These are phyloP conservation scores for Eucidaris tribuloides DNA, from an alignment of 35 echinoderm and acorn worm species.

Conservation along the genomic window DNA sequence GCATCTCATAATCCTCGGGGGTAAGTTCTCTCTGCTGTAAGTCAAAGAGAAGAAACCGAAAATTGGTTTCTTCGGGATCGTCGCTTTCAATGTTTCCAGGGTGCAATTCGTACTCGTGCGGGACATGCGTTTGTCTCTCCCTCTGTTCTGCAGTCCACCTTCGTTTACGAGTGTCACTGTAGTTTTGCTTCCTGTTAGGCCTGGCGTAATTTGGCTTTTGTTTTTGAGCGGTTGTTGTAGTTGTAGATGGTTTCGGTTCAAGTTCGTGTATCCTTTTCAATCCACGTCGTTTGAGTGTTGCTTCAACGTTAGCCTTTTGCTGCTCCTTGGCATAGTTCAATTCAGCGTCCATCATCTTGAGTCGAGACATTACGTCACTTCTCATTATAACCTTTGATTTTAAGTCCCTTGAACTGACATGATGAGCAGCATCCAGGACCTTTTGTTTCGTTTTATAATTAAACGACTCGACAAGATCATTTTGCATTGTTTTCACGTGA, in stretches of 20 bases:
- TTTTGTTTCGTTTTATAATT: too few species aligned
- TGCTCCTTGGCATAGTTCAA: neutral
- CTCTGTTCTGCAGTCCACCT: neutral
- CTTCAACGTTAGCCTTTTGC: neutral
- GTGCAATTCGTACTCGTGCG: conserved; percentile 44
- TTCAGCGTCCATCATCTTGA: neutral
- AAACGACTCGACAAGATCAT: too few species aligned
- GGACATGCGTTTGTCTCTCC: neutral
- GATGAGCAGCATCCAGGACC: too few species aligned
- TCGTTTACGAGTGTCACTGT: neutral
- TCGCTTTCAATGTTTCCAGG: neutral
- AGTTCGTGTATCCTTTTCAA: neutral
- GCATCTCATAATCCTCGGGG: conserved; percentile 86
- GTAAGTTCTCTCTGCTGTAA: conserved; percentile 78
- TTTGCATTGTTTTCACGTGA: too few species aligned
- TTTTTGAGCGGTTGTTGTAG: neutral
- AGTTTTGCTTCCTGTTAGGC: neutral
- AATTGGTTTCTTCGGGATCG: conserved; percentile 23
- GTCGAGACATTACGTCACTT: neutral
- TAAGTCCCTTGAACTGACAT: too few species aligned
- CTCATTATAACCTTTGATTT: neutral
- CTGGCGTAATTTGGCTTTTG: neutral
- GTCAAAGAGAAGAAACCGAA: conserved; percentile 40
- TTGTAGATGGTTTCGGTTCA: neutral
- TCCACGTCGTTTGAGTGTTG: too few species aligned